Evolutionary conservation across 1,140 invertebrate species (phyloP), one percentile per base, ranked within the genome.

Genomic region (Babylonia areolata): DNA sequence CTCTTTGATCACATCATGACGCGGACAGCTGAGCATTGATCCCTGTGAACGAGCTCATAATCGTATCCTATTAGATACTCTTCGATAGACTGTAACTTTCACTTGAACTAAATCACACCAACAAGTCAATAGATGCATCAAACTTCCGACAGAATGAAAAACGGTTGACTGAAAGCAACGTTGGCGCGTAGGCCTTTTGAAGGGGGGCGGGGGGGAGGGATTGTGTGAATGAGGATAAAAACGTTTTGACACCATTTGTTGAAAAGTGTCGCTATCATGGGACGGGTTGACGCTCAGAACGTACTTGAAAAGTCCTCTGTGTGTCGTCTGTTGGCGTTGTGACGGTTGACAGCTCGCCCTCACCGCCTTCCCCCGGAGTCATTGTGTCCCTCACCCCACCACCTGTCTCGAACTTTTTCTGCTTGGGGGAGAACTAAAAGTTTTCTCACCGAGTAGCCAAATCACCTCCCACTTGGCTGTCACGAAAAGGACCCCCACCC

Each of bases 191-290:
- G 28, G 23, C 15, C 58, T 23, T 64, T 64, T 64, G 58, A 64
- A 64, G 5, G 58, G 20, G 15, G 23, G 28, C 1, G 58, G 58
- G 5, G 58, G 15, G 58, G 28, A 64, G 6, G 28, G 58, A n/a
- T n/a, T n/a, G n/a, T n/a, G n/a, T n/a, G n/a, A n/a, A n/a, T n/a
- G 58, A 46, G 58, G 28, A 64, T 64, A 64, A 64, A 64, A 64
- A 12, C 58, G 58, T 64, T 64, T 64, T 64, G 58, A 64, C 58
- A 64, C 58, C 58, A 64, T 64, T 64, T 64, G 58, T 64, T 64
- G 58, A 5, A 64, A 64, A 64, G 58, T 64, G 58, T 64, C 58
- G 1, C 46, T 51, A 17, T 51, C 17, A 51, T 9, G 46, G 46
- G 46, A 9, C 46, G 9, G 46, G 46, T 12, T 64, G 58, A 64